Conservation (phyloP, 2,113 vertebrate genomes). For the Oostethus manadensis region DNA sequence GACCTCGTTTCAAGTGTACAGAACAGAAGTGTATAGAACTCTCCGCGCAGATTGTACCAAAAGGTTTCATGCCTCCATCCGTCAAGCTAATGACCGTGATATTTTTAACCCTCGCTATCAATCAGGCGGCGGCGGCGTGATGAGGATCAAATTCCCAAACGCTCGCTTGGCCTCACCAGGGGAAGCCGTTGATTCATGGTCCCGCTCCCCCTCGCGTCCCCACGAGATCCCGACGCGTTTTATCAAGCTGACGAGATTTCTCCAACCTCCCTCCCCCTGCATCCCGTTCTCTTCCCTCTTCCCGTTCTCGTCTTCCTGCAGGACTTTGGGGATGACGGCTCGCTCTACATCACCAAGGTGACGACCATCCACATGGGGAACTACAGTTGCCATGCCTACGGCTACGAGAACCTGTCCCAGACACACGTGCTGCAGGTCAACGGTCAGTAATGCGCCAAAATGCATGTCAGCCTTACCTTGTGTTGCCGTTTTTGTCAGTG, state of each 20-base stretch:
- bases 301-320: constrained; percentile 47
- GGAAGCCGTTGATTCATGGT: constrained; percentile 67
- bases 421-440: constrained; percentile 99
- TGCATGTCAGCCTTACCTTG: too few species aligned
- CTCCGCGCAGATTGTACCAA: background rate
- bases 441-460: constrained; percentile 81
- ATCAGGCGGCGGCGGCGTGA: constrained; percentile 63
- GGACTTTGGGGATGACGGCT: constrained; percentile 95
- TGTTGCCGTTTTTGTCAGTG: too few species aligned
- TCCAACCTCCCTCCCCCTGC: constrained; percentile 12
- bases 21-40: too few species aligned
- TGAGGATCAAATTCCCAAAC: constrained; percentile 58
- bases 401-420: constrained; percentile 90
- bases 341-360: constrained; percentile 97
- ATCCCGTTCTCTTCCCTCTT: constrained; percentile 29
- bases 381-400: constrained; percentile 93
- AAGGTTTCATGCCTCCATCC: constrained; percentile 43
- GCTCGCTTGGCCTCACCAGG: constrained; percentile 49
- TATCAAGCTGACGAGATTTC: constrained; percentile 33
- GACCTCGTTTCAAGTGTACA: too few species aligned
- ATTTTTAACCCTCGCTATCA: constrained; percentile 79
- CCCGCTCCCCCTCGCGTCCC: constrained; percentile 26
- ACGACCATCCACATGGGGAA: constrained; percentile 97
- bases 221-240: constrained; percentile 26
- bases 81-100: constrained; percentile 75